Conservation (phyloP, 2,888 invertebrate species). For the Drosophila monieri region DNA sequence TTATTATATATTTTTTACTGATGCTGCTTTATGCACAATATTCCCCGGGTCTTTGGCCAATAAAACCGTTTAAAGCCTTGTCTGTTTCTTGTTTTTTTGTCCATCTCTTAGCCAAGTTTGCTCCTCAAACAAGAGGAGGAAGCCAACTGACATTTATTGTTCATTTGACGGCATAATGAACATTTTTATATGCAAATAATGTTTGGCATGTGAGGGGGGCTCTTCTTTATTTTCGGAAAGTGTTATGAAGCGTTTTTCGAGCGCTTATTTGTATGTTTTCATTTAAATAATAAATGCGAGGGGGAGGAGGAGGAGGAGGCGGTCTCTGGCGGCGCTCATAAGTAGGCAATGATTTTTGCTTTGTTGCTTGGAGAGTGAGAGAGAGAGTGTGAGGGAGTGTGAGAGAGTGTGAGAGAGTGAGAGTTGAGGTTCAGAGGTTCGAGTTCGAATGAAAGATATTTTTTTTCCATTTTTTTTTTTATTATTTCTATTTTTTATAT, state of each 20-base stretch:
- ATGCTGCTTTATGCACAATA: constrained; percentile 54
- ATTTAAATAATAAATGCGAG: constrained; percentile 73
- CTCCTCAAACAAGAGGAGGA: not conserved
- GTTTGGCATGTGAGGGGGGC: constrained; percentile 14
- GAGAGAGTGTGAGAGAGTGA: no score
- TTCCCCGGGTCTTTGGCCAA: constrained; percentile 61
- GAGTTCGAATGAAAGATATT: no score
- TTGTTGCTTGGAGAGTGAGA: constrained; percentile 37
- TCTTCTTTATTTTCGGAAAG: constrained; percentile 44
- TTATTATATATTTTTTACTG: no score
- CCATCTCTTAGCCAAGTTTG: no score
- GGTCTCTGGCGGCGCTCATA: constrained; percentile 56
- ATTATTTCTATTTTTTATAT: no score
- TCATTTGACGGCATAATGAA: constrained; percentile 65
- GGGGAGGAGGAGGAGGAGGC: no score
- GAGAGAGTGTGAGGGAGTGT: no score
- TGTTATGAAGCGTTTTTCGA: constrained; percentile 68
- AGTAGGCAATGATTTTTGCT: constrained; percentile 75
- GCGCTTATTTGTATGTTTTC: constrained; percentile 73
- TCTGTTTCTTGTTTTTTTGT: no score
- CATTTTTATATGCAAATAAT: constrained; percentile 76
- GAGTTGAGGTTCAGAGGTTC: no score
- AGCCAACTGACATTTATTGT: constrained; percentile 51
- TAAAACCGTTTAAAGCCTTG: constrained; percentile 71
- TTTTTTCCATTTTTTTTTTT: no score